These are phyloP conservation scores for Halocynthia roretzi DNA, from an alignment of 23 tunicate species.

Conservation along the genomic window DNA sequence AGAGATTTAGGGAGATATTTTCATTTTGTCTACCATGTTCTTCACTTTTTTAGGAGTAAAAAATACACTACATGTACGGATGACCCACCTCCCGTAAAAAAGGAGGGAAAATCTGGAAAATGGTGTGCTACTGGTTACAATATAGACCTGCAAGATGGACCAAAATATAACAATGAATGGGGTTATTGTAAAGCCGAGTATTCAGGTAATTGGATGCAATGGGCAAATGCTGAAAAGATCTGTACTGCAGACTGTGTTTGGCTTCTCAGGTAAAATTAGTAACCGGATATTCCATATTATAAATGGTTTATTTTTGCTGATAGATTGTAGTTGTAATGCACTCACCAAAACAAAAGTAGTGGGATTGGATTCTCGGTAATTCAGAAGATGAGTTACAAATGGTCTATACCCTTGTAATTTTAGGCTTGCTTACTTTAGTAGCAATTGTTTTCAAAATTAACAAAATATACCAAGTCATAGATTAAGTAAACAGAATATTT, in stretches of 20 bases:
- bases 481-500: no score
- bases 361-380: no score
- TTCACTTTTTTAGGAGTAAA: neutral
- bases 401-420: no score
- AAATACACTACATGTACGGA: conserved; percentile 13
- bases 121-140: conserved; percentile 35
- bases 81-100: conserved; percentile 14
- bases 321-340: no score
- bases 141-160: neutral
- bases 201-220: conserved; percentile 13
- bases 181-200: conserved; percentile 16
- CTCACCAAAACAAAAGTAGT: no score
- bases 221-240: conserved; percentile 3
- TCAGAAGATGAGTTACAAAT: no score
- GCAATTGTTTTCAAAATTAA: no score
- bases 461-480: no score
- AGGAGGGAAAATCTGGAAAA: neutral
- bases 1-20: neutral
- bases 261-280: neutral
- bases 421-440: no score
- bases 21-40: neutral
- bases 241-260: conserved; percentile 21
- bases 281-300: no score
- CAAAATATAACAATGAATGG: conserved; percentile 13
- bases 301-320: no score